Evolutionary conservation across 2,888 invertebrate genomes (phyloP).

Genomic region (Gerris lacustris): DNA sequence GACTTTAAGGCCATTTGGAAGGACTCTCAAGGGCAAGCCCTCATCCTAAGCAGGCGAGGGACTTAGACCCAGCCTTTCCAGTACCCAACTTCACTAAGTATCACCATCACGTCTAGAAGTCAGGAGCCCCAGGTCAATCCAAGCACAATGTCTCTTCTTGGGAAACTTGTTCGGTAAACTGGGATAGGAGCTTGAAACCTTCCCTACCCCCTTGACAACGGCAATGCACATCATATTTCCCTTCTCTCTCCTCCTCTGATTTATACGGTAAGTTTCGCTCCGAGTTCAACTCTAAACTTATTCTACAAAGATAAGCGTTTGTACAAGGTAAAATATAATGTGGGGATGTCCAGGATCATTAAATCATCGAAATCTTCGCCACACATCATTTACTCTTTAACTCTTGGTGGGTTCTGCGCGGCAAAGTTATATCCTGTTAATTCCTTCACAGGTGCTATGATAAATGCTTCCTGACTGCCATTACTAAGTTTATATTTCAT

Average conservation of each 20-base stretch:
- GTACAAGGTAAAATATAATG: neutral
- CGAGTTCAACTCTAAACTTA: neutral
- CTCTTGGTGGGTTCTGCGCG: neutral
- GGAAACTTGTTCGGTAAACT: neutral
- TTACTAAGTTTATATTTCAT: too few species aligned
- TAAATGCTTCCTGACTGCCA: too few species aligned
- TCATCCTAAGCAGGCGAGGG: neutral
- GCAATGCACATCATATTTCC: neutral
- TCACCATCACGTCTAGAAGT: slow-evolving; percentile 3
- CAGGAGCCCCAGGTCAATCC: neutral
- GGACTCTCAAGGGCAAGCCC: slow-evolving; percentile 3
- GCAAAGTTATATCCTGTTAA: too few species aligned
- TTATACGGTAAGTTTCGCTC: neutral
- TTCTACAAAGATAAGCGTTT: neutral
- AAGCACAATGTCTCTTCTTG: neutral
- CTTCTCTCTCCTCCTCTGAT: neutral
- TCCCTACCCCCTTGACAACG: neutral
- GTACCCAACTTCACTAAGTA: neutral
- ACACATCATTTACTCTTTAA: neutral
- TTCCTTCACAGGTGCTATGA: too few species aligned
- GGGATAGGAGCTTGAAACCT: neutral
- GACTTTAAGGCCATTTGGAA: neutral
- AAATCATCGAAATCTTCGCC: neutral
- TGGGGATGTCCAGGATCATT: neutral
- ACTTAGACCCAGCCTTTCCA: neutral